Evolutionary conservation across 2,888 invertebrate genomes (phyloP).

Genomic region (Fissipunctia ypsillon): DNA sequence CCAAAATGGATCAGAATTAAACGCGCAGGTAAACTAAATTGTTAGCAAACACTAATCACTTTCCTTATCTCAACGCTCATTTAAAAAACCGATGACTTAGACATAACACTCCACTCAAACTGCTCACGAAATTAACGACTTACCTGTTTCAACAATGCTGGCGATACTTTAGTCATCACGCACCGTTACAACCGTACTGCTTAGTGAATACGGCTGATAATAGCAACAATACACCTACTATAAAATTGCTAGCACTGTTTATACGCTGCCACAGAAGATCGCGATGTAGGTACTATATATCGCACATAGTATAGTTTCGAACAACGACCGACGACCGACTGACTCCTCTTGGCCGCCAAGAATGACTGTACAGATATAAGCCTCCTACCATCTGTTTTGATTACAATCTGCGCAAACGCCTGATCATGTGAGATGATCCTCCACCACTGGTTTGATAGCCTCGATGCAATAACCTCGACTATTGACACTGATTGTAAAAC

Average conservation of each 20-base stretch:
- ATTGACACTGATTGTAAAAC: conserved; percentile 29
- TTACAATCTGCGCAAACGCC: conserved; percentile 65
- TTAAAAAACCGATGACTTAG: conserved; percentile 24
- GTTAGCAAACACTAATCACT: conserved; percentile 12
- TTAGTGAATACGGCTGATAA: conserved; percentile 32
- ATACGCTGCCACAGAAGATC: conserved; percentile 38
- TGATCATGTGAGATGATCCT: conserved; percentile 75
- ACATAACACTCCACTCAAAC: conserved; percentile 22
- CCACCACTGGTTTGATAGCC: conserved; percentile 28
- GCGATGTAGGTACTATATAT: conserved; percentile 35
- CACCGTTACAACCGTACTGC: conserved; percentile 12
- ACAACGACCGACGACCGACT: conserved; percentile 67
- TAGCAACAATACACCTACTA: conserved; percentile 46
- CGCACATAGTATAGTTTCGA: conserved; percentile 41
- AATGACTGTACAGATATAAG: conserved; percentile 70
- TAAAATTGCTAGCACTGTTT: conserved; percentile 32
- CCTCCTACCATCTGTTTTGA: conserved; percentile 70
- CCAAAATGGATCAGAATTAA: not conserved
- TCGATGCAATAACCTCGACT: conserved; percentile 53
- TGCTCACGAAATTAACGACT: conserved; percentile 30
- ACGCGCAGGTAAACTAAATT: not conserved
- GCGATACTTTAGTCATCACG: conserved; percentile 76
- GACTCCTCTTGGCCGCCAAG: conserved; percentile 68
- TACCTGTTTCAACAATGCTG: conserved; percentile 84
- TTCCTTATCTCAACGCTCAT: conserved; percentile 17